Evolutionary conservation across 2,797 vertebrate genomes (phyloP), one percentile per base, ranked within the genome.

Genomic region (Tolypeutes matacus): DNA sequence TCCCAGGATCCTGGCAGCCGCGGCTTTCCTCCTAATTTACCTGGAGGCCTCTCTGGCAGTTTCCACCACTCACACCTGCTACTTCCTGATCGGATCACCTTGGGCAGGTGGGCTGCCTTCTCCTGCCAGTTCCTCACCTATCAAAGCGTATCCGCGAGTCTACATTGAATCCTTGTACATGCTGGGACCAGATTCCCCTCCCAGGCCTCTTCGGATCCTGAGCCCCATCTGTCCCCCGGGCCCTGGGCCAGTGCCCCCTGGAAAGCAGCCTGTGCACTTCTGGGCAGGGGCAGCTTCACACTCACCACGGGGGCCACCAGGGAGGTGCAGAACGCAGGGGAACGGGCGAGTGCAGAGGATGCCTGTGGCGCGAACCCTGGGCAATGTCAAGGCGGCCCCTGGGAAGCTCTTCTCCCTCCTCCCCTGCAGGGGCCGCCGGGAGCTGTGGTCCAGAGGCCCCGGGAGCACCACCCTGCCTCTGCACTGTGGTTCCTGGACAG

Each of bases 381-480:
- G 14, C 70, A 1, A 11, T 2, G 10, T 7, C 0, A 49, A 2
- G 7, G 20, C 15, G 9, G 15, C 17, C 29, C 21, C 5, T 1
- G 46, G 3, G 0, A 23, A 34, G 0, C 4, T 4, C 15, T 10
- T 17, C 21, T 21, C 31, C 42, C 39, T 5, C 25, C 25, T 7
- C 1, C 27, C 49, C n/a, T 3, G 9, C 4, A 0, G 0, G 75
- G 62, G 4, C 8, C 0, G 5, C n/a, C 23, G 49, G 0, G 9
- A 42, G 60, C n/a, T 5, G 1, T 0, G 12, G 42, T 27, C 53
- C 53, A 18, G 46, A 46, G 46, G 46, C 46, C 46, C 46, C 46
- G 8, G 15, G 17, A 53, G 53, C 2, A 53, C 53, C 15, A 18
- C 53, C 53, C 15, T n/a, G 51, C 23, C 60, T 5, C n/a, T 25